Base-by-base conservation (phyloP, 2,113 vertebrate genomes). In the Macaca fascicularis region DNA sequence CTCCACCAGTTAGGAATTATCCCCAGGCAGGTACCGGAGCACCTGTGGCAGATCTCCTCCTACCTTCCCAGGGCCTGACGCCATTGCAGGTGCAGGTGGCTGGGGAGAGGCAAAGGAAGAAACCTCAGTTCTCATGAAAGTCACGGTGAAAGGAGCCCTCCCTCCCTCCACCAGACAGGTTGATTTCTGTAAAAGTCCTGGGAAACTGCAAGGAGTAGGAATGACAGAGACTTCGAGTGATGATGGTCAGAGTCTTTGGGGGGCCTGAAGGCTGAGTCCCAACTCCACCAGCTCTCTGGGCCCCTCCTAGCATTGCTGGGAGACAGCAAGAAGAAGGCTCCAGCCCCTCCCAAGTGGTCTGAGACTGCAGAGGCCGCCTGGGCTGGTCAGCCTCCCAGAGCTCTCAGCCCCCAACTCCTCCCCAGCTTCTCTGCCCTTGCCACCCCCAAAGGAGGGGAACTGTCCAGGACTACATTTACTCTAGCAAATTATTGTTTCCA, bases 401-500 rank as follows among this genome's bases (percentile, higher is more conserved):
- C 30, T 55, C 64, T 75, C 84, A 6, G 57, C 74, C 92, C 59
- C 82, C 59, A 67, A 55, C 45, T 74, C 92, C 89, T 96, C 83
- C 93, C 93, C 93, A 80, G 67, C 87, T 84, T 10, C 72, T 89
- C 67, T 94, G 89, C 92, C 97, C 89, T 82, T 82, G 69, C 38
- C 72, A 90, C 69, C 20, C 82, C 61, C 90, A 57, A 88, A 92
- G 38, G 45, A 93, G 19, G 52, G 45, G 64, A 81, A 38, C 61
- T 52, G 32, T 50, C 97, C 83, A 81, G 92, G 69, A 74, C 75
- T 61, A 23, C 94, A 82, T 95, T 97, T 72, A 90, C 72, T 97
- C 72, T 48, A 93, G 95, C 93, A 96, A 97, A 93, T 92, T 50
- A 89, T 61, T 84, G 75, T 61, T 81, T 97, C 89, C 94, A 86